phyloP scores from a whole-genome alignment of 2,797 vertebrate species.

The Labroides dimidiatus region DNA sequence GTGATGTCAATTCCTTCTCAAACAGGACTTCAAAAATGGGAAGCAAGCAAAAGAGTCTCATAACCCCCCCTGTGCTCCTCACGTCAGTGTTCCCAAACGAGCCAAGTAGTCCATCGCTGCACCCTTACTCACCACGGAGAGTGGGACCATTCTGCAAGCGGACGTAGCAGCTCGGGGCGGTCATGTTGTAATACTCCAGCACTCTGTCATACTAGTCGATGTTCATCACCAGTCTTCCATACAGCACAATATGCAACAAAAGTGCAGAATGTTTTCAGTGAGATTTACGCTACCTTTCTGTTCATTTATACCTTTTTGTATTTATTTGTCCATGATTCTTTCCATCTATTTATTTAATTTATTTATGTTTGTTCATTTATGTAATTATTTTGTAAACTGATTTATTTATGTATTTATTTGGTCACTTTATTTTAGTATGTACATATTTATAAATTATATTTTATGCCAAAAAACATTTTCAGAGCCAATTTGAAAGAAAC shows the following conservation, averaged over 20 bases:
- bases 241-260: constrained; percentile 80
- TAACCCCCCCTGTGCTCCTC: constrained; percentile 33
- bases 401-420: constrained; percentile 48
- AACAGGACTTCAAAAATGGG: constrained; percentile 63
- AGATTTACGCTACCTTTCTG: constrained; percentile 52
- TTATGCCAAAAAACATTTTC: constrained; percentile 41
- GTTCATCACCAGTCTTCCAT: constrained; percentile 83
- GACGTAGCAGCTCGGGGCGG: constrained; percentile 69
- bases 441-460: constrained; percentile 47
- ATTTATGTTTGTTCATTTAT: constrained; percentile 59
- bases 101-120: constrained; percentile 76
- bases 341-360: constrained; percentile 52
- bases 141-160: constrained; percentile 63
- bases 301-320: constrained; percentile 38
- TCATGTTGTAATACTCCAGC: constrained; percentile 66
- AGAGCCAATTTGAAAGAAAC: constrained; percentile 31
- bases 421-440: constrained; percentile 38
- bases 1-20: constrained; percentile 58
- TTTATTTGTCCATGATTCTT: constrained; percentile 40
- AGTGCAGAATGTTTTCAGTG: constrained; percentile 74
- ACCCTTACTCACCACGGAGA: constrained; percentile 57
- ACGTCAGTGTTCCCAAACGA: constrained; percentile 71
- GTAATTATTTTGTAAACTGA: constrained; percentile 41
- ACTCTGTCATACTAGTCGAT: constrained; percentile 65
- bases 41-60: constrained; percentile 58